These are phyloP conservation scores for Progne subis DNA, from an alignment of 2,113 vertebrate genomes.

Conservation along the genomic window DNA sequence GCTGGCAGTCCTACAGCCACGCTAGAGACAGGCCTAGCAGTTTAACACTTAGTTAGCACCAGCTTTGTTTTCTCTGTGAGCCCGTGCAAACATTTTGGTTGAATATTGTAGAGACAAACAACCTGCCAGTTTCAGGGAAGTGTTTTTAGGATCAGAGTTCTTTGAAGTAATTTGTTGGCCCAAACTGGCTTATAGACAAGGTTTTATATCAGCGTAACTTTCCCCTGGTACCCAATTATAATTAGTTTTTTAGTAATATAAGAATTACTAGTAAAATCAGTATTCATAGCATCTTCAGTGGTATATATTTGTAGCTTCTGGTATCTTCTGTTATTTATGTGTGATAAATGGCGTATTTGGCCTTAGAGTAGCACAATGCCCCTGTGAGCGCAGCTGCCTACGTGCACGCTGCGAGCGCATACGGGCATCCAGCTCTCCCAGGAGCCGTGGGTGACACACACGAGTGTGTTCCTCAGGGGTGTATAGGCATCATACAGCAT, in stretches of 20 bases:
- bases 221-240: background rate
- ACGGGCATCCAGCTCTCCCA: background rate
- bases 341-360: background rate
- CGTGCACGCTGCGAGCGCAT: fast-evolving
- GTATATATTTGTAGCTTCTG: background rate
- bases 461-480: background rate
- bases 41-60: background rate
- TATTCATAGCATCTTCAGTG: background rate
- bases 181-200: background rate
- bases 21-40: background rate
- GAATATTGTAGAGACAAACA: background rate
- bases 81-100: background rate
- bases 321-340: background rate
- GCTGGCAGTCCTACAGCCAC: background rate
- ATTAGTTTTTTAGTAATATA: background rate
- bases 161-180: background rate
- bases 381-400: background rate
- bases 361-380: background rate
- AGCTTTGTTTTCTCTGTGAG: background rate
- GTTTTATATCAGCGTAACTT: background rate
- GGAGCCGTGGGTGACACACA: background rate
- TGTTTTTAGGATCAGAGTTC: background rate
- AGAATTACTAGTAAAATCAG: background rate
- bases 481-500: background rate
- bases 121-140: background rate